These are phyloP conservation scores for Agelaius phoeniceus DNA, from an alignment of 2,113 vertebrate species.

Conservation along the genomic window DNA sequence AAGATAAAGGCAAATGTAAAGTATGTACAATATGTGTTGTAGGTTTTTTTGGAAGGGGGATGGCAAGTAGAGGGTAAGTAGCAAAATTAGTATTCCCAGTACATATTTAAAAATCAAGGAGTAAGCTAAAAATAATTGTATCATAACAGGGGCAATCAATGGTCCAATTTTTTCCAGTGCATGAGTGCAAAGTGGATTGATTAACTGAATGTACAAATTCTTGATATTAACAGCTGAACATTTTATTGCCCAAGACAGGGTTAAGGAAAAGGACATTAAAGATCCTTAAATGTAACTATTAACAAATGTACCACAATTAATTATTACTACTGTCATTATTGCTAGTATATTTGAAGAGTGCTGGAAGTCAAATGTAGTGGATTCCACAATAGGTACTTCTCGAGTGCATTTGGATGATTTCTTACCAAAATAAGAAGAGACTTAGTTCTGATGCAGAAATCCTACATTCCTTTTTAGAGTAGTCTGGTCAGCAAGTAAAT, in stretches of 20 bases:
- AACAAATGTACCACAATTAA: not conserved
- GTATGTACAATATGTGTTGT: not conserved
- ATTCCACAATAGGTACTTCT: not conserved
- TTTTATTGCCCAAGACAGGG: not conserved
- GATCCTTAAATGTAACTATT: not conserved
- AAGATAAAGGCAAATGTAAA: not conserved
- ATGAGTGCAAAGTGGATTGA: not conserved
- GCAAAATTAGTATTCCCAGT: not conserved
- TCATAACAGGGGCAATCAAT: not conserved
- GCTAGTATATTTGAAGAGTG: not conserved
- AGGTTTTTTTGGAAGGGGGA: not conserved
- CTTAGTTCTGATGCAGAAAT: not conserved
- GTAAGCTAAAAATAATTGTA: conserved; percentile 17
- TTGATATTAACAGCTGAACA: not conserved
- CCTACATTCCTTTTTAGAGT: not conserved
- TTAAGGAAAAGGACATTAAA: not conserved
- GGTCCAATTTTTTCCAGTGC: not conserved
- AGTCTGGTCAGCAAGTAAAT: not conserved
- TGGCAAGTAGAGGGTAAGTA: not conserved
- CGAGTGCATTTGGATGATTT: not conserved
- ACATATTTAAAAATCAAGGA: conserved; percentile 49
- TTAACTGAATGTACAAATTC: not conserved
- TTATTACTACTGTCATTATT: not conserved
- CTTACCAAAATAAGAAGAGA: not conserved
- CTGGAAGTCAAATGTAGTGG: not conserved